Percentiles rank a stretch among this genome's conserved stretches.
Conservation (phyloP, 2,888 invertebrate genomes). For the Diachrysia chrysitis region DNA sequence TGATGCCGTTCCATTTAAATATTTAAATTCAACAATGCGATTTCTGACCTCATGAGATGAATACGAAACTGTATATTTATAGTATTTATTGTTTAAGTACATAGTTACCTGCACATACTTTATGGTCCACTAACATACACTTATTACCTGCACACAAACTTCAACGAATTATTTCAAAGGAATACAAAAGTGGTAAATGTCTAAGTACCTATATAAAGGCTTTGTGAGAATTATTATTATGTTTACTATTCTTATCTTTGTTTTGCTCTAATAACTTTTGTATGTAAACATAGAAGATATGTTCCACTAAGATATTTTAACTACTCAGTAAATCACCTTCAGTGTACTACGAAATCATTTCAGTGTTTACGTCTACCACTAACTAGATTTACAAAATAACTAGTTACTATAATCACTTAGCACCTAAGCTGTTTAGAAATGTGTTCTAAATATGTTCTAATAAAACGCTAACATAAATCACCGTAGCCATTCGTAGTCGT, state of each 20-base stretch:
- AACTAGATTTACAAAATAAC: constrained; percentile 27
- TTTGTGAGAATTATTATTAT: constrained; percentile 20
- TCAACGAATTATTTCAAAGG: constrained; percentile 33
- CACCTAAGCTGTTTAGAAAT: constrained; percentile 42
- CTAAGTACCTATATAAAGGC: background rate
- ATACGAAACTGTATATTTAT: constrained; percentile 75
- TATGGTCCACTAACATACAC: constrained; percentile 49
- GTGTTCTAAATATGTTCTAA: no score
- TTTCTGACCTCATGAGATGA: constrained; percentile 80
- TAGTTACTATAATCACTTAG: constrained; percentile 34
- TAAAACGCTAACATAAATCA: constrained; percentile 46
- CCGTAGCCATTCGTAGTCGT: constrained; percentile 17
- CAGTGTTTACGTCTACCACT: constrained; percentile 28
- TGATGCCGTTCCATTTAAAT: constrained; percentile 77
- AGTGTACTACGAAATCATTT: constrained; percentile 21
- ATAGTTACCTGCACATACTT: constrained; percentile 54
- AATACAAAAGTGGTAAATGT: constrained; percentile 22
- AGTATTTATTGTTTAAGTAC: constrained; percentile 62
- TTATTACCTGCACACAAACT: constrained; percentile 52
- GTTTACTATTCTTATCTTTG: constrained; percentile 17
- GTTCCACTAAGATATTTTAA: constrained; percentile 28
- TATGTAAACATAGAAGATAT: constrained; percentile 35
- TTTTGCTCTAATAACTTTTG: constrained; percentile 29
- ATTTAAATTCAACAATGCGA: constrained; percentile 80
- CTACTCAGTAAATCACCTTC: constrained; percentile 29